Percentiles rank a stretch among this genome's conserved stretches.
Evolutionary conservation across 2,888 invertebrate species (phyloP).

Genomic region (Vandiemenella viatica): DNA sequence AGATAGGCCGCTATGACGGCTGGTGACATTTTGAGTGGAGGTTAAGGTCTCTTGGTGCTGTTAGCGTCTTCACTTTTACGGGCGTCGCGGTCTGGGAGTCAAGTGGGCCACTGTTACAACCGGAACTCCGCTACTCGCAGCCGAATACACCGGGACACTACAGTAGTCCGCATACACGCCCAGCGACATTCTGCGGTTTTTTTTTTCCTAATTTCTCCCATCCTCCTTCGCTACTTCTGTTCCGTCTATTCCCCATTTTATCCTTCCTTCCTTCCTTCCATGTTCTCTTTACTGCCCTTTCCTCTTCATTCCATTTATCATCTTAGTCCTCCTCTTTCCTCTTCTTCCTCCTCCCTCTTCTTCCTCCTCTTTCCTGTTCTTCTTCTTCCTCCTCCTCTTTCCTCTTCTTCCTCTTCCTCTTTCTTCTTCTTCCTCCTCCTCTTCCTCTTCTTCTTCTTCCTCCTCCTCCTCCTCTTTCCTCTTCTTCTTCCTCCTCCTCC

Average conservation of each 20-base stretch:
- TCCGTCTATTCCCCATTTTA: neutral
- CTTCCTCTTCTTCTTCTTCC: neutral
- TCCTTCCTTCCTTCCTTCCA: neutral
- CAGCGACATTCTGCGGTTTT: too few relatives aligned
- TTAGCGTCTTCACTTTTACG: too few relatives aligned
- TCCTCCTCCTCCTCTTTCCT: neutral
- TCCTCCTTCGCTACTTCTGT: neutral
- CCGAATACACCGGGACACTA: too few relatives aligned
- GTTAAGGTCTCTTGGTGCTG: too few relatives aligned
- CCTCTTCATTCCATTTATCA: neutral
- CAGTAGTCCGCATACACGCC: too few relatives aligned
- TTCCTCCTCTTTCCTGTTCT: neutral
- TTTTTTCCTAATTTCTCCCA: too few relatives aligned
- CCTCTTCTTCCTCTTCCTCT: neutral
- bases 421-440: neutral
- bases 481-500: neutral
- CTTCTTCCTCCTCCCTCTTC: neutral
- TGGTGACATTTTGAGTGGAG: too few relatives aligned
- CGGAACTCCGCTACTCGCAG: too few relatives aligned
- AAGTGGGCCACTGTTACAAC: too few relatives aligned
- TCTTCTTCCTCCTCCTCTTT: neutral
- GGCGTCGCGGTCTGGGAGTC: too few relatives aligned
- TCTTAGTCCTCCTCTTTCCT: neutral
- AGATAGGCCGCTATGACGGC: too few relatives aligned
- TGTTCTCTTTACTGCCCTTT: neutral